Conservation (phyloP, 1,140 invertebrate species). For the Grapholita molesta region DNA sequence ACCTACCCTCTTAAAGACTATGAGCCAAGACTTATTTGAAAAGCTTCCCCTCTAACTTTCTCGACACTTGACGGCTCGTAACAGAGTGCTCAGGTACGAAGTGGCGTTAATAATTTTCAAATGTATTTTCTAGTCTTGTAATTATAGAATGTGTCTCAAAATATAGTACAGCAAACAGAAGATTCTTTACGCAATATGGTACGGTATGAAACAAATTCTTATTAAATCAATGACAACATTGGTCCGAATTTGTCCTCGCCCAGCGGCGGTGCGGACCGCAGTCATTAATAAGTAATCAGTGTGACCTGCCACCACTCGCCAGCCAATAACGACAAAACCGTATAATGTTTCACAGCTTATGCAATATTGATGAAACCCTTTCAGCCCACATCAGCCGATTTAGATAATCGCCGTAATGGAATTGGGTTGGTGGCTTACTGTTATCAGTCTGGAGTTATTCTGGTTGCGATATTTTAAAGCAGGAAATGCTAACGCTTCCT, state of each 20-base stretch:
- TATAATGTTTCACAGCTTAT: conserved; percentile 25
- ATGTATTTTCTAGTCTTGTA: not conserved
- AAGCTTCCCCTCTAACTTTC: not conserved
- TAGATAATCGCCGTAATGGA: conserved; percentile 19
- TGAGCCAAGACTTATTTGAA: not conserved
- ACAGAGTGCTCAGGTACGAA: not conserved
- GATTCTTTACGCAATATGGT: not conserved
- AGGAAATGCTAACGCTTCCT: too few species aligned
- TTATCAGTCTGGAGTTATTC: not conserved
- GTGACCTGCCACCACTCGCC: conserved; percentile 27
- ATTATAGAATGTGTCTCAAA: not conserved
- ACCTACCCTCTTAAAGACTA: not conserved
- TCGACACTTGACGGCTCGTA: conserved; percentile 3
- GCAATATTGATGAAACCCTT: conserved; percentile 25
- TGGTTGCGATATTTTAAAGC: not conserved
- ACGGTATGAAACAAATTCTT: conserved; percentile 15
- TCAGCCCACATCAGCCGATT: conserved; percentile 17
- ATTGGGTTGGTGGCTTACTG: conserved; percentile 8
- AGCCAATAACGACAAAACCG: conserved; percentile 20
- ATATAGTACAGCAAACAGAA: not conserved
- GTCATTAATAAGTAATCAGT: conserved; percentile 66
- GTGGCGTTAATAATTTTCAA: not conserved
- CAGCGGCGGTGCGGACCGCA: conserved; percentile 22
- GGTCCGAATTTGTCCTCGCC: conserved; percentile 30
- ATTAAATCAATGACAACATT: conserved; percentile 28